These are phyloP conservation scores for Labeo catla DNA, from an alignment of 2,113 vertebrate genomes.

Conservation along the genomic window DNA sequence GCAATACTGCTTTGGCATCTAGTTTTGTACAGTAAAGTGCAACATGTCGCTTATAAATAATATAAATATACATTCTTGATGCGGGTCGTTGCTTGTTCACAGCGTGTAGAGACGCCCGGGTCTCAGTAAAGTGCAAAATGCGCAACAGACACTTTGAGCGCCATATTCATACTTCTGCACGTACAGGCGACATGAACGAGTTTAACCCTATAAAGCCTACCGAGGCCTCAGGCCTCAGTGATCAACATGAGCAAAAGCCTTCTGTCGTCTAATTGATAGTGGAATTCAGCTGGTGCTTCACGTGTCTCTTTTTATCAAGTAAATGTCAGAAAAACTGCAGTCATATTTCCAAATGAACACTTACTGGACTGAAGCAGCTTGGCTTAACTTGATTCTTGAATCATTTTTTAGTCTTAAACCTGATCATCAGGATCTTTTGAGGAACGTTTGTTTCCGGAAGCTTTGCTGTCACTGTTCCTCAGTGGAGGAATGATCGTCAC, in stretches of 20 bases:
- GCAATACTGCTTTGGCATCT: constrained; percentile 97
- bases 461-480: too few relatives aligned
- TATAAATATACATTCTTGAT: constrained; percentile 80
- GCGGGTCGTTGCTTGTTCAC: constrained; percentile 74
- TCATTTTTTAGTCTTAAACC: too few relatives aligned
- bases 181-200: constrained; percentile 13
- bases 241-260: background rate
- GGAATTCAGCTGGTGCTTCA: too few relatives aligned
- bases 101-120: constrained; percentile 71
- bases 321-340: too few relatives aligned
- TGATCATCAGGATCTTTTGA: background rate
- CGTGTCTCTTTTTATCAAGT: too few relatives aligned
- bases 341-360: background rate
- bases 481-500: too few relatives aligned
- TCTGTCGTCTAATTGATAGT: background rate
- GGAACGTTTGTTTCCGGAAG: too few relatives aligned
- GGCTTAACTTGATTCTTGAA: too few relatives aligned
- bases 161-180: constrained; percentile 56
- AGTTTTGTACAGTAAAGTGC: constrained; percentile 87
- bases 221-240: background rate
- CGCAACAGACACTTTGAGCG: constrained; percentile 63
- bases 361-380: too few relatives aligned
- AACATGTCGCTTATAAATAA: constrained; percentile 56
- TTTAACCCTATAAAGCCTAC: background rate
- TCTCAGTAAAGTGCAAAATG: constrained; percentile 89